These are phyloP conservation scores for Calyptommatus sinebrachiatus DNA, from an alignment of 2,113 vertebrate species.

Conservation along the genomic window DNA sequence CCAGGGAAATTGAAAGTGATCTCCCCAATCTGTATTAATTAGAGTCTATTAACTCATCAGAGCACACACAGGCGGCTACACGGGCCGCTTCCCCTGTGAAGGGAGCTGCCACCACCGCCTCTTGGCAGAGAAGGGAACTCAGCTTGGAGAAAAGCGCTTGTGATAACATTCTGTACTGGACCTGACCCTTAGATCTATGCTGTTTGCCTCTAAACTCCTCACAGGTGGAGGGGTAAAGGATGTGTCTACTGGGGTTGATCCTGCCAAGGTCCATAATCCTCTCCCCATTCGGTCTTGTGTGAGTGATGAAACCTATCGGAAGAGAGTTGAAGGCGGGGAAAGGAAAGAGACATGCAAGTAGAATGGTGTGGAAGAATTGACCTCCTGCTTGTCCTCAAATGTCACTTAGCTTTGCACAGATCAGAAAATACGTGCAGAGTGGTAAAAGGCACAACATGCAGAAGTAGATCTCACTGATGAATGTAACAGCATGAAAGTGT, in stretches of 20 bases:
- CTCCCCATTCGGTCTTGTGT: not conserved
- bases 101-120: conserved; percentile 22
- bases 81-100: conserved; percentile 39
- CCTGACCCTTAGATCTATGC: not conserved
- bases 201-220: not conserved
- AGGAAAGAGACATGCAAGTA: not conserved
- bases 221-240: not conserved
- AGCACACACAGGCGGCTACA: conserved; percentile 19
- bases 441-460: too few relatives aligned
- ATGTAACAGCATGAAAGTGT: too few relatives aligned
- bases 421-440: not conserved
- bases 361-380: not conserved
- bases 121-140: conserved; percentile 1
- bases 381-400: not conserved
- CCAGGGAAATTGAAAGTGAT: conserved; percentile 56
- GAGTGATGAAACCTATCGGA: not conserved
- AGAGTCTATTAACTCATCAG: conserved; percentile 63
- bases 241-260: not conserved
- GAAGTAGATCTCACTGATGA: not conserved
- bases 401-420: not conserved
- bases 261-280: not conserved
- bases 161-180: not conserved
- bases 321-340: not conserved
- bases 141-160: not conserved
- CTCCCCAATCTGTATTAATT: conserved; percentile 64